phyloP scores from a whole-genome alignment of 2,113 vertebrate species.

The Nymphicus hollandicus region DNA sequence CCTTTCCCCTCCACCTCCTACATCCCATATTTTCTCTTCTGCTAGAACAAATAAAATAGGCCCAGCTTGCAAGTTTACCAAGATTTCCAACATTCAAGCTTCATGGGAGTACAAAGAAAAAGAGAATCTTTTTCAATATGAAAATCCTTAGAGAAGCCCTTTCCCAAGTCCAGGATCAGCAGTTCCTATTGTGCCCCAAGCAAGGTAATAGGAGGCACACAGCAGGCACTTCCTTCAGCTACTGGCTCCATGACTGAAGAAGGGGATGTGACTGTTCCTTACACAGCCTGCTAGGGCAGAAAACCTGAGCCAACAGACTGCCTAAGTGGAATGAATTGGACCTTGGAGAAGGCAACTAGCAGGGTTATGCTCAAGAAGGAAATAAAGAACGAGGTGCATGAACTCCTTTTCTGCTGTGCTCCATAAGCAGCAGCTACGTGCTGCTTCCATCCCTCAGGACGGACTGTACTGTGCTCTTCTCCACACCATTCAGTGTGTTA shows the following conservation, averaged over 20 bases:
- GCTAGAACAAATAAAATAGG: not conserved
- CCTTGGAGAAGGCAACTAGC: not conserved
- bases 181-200: not conserved
- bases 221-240: not conserved
- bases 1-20: not conserved
- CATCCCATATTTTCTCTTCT: not conserved
- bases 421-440: not conserved
- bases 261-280: not conserved
- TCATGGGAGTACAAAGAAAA: not conserved
- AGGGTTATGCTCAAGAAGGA: not conserved
- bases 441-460: not conserved
- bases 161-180: not conserved
- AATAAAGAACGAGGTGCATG: not conserved
- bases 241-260: not conserved
- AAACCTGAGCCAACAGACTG: not conserved
- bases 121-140: not conserved
- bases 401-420: not conserved
- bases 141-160: not conserved
- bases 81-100: not conserved
- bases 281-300: not conserved
- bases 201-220: not conserved
- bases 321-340: not conserved
- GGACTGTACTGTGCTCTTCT: slow-evolving; percentile 29
- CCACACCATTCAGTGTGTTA: not conserved
- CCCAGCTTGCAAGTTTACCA: not conserved